phyloP scores from a whole-genome alignment of 2,888 invertebrate species.

The Ectobius pallidus region DNA sequence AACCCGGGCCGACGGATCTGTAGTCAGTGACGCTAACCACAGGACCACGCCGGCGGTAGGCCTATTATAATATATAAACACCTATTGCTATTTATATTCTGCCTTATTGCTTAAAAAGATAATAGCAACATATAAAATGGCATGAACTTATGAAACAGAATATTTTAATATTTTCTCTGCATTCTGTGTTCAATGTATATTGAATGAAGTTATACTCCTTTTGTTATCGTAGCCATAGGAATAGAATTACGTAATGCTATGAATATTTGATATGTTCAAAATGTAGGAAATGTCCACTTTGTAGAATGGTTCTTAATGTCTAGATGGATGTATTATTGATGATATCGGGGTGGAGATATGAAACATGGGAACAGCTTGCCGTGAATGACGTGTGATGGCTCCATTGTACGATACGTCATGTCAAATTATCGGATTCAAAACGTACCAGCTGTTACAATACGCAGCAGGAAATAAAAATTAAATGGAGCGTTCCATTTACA shows the following conservation, averaged over 20 bases:
- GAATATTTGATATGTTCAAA: background rate
- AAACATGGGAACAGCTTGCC: background rate
- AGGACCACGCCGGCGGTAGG: no score
- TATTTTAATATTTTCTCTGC: slow-evolving; percentile 4
- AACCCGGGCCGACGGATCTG: no score
- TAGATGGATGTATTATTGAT: background rate
- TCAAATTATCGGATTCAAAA: no score
- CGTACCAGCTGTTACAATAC: no score
- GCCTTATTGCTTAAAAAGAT: no score
- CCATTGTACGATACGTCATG: background rate
- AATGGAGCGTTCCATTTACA: no score
- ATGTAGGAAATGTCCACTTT: slow-evolving; percentile 6
- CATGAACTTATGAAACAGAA: no score
- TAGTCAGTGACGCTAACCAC: no score
- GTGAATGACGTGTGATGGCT: background rate
- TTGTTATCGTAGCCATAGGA: background rate
- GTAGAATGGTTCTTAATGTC: background rate
- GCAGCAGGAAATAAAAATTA: no score
- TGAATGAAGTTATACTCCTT: background rate
- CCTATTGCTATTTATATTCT: no score
- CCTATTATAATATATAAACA: no score
- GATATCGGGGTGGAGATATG: background rate
- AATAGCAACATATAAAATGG: no score
- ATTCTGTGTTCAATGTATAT: background rate
- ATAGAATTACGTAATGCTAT: slow-evolving; percentile 6